Evolutionary conservation across 35 echinoderm and acorn worm species (phyloP), one percentile per base, ranked within the genome.

Genomic region (Heliocidaris erythrogramma): DNA sequence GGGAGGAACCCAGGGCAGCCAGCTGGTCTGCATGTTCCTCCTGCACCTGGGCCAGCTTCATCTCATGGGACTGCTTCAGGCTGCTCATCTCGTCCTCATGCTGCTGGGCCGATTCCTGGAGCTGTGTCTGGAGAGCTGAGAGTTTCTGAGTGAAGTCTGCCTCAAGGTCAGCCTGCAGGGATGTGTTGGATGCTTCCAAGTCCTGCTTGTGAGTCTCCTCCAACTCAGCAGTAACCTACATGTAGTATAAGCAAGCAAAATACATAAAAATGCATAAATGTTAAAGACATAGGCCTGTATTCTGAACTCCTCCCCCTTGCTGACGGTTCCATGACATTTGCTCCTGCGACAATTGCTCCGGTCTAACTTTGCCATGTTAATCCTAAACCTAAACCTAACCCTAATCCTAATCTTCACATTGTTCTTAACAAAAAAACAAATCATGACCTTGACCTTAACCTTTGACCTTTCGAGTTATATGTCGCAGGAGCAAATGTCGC

Each of bases 171-270:
- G 85, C 71, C 87, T 94, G 85, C 12, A 97, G 48, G 12, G 42
- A 88, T 10, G 91, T 94, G 84, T 93, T 97, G 31, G 96, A 89
- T 24, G 85, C 56, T 32, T 99, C 96, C n/a, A 99, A 60, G 59
- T 99, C 97, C 60, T 96, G 94, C n/a, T 94, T 94, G 87, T 97
- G 97, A 59, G 94, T 96, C 14, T 69, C 95, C 65, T 99, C 98
- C 49, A 99, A 87, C 85, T 99, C 95, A 85, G 96, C 97, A 21
- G 98, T 99, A 31, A 99, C 95, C 91, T 49, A n/a, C n/a, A n/a
- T n/a, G n/a, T 86, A 52, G 13, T 42, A 42, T 42, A 42, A 42
- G 35, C 35, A 42, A 42, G 35, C 0, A 42, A 42, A 42, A 42
- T 42, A 42, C 35, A 42, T n/a, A n/a, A n/a, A n/a, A 42, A 42